A percentile compares a stretch with the other conserved stretches of the same genome.
Conservation (phyloP, 2,113 vertebrate genomes). For the Pelmatolapia mariae region DNA sequence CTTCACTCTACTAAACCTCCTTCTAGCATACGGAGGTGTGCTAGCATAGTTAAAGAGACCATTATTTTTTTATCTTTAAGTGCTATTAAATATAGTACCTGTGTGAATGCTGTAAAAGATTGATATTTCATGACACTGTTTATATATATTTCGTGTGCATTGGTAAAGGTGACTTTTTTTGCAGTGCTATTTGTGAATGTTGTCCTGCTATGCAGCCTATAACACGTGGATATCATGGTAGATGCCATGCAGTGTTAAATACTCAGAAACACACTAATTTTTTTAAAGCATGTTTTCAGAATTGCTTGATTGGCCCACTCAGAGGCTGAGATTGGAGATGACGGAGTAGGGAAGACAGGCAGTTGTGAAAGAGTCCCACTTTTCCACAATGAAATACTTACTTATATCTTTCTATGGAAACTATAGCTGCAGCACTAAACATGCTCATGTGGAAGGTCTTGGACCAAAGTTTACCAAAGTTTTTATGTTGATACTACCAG, state of each 20-base stretch:
- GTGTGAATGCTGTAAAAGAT: background rate
- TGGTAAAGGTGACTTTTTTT: slow-evolving; percentile 32
- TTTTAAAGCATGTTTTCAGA: background rate
- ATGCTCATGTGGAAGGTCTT: slow-evolving; percentile 37
- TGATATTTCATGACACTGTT: slow-evolving; percentile 14
- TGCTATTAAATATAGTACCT: background rate
- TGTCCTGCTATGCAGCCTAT: slow-evolving; percentile 22
- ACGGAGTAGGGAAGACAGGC: background rate
- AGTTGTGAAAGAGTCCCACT: background rate
- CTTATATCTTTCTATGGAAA: slow-evolving; percentile 3
- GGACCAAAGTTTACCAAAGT: slow-evolving; percentile 54
- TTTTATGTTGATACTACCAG: slow-evolving; percentile 18
- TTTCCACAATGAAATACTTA: slow-evolving; percentile 6
- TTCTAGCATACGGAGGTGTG: background rate
- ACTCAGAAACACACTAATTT: slow-evolving; percentile 37
- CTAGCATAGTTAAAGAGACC: slow-evolving; percentile 21
- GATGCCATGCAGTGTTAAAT: slow-evolving; percentile 15
- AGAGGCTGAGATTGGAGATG: background rate
- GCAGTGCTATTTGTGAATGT: slow-evolving; percentile 48
- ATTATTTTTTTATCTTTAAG: slow-evolving; percentile 28
- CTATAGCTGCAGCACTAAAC: background rate
- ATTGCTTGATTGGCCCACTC: background rate
- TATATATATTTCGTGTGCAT: slow-evolving; percentile 33
- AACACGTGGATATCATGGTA: slow-evolving; percentile 2
- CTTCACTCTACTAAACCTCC: background rate